These are phyloP conservation scores for Erebia epiphron DNA, from an alignment of 2,888 invertebrate species.

Conservation along the genomic window DNA sequence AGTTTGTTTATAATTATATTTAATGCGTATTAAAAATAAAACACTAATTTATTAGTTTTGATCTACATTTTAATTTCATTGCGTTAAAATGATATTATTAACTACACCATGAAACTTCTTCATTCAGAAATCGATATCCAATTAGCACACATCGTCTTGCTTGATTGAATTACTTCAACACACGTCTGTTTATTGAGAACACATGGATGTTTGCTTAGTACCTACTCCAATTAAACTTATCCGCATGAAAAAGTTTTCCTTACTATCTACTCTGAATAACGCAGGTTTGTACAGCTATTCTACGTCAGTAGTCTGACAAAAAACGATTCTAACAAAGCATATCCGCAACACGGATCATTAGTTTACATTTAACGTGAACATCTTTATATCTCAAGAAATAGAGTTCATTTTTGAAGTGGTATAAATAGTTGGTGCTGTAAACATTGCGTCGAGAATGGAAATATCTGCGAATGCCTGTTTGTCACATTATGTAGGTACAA, in stretches of 20 bases:
- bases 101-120: too few species aligned
- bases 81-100: too few species aligned
- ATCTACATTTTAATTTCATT: too few species aligned
- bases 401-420: background rate
- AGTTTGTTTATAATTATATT: too few species aligned
- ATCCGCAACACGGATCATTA: conserved; percentile 7
- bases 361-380: background rate
- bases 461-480: conserved; percentile 5
- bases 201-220: background rate
- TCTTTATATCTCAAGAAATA: background rate
- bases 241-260: background rate
- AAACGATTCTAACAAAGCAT: conserved; percentile 11
- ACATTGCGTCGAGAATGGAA: background rate
- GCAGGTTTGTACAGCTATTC: conserved; percentile 5
- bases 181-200: background rate
- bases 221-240: background rate
- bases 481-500: conserved; percentile 7
- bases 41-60: too few species aligned
- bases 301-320: conserved; percentile 3
- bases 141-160: background rate
- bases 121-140: background rate
- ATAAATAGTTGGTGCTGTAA: background rate
- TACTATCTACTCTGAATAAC: conserved; percentile 4
- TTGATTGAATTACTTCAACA: background rate
- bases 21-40: too few species aligned